Evolutionary conservation across 2,888 invertebrate genomes (phyloP).

Genomic region (Ormyrus labotus): DNA sequence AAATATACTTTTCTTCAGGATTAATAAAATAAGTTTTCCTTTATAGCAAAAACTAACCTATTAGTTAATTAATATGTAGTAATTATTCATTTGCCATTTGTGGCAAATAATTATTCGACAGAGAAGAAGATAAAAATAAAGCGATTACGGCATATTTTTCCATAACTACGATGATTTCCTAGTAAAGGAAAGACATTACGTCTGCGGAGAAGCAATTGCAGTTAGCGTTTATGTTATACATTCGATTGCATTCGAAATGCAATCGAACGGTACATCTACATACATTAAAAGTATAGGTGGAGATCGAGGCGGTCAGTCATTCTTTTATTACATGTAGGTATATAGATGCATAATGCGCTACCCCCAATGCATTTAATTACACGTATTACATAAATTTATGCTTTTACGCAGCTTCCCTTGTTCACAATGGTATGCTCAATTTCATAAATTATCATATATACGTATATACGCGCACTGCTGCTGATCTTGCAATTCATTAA

Average conservation of each 20-base stretch:
- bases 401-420: background rate
- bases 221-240: constrained; percentile 33
- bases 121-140: too few species aligned
- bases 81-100: too few species aligned
- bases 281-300: constrained; percentile 26
- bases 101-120: too few species aligned
- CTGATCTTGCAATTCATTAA: too few species aligned
- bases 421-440: too few species aligned
- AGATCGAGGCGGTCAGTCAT: constrained; percentile 10
- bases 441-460: too few species aligned
- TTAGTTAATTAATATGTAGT: too few species aligned
- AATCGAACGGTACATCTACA: constrained; percentile 24
- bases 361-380: constrained; percentile 27
- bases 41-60: too few species aligned
- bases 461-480: too few species aligned
- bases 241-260: constrained; percentile 18
- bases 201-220: constrained; percentile 18
- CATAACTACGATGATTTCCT: background rate
- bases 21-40: too few species aligned
- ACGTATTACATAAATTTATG: constrained; percentile 17
- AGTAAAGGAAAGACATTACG: constrained; percentile 4
- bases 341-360: background rate
- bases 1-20: too few species aligned
- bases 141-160: too few species aligned
- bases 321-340: constrained; percentile 8